Base-by-base conservation (phyloP, 2,113 vertebrate genomes). In the Toxotes chatareus region DNA sequence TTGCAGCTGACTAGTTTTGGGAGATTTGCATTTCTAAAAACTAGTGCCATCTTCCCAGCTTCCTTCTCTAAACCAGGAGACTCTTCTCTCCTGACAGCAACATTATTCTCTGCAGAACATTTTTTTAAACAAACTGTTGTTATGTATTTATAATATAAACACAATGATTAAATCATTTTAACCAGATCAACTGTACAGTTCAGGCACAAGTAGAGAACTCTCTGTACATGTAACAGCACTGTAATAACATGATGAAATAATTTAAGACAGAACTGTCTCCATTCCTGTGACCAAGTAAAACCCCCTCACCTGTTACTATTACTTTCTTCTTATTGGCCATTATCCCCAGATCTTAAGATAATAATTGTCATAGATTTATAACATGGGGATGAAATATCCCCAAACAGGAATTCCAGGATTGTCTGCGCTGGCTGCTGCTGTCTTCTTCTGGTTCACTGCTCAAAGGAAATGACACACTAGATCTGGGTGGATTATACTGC, bases 311-410 rank as follows among this genome's bases (percentile, higher is more conserved):
- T 90, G 94, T 95, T 27, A 95, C 94, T 66, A 95, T 31, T n/a
- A 95, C 93, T 70, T 89, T 95, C 83, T 87, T 94, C 88, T 89
- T 94, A 73, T 72, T 84, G 36, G 86, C 88, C 94, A 95, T 95
- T n/a, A 8, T 89, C 57, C 40, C 19, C 36, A 3, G 38, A 13
- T 78, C 53, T 64, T 57, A 34, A 23, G 62, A 34, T 32, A 57
- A 38, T 27, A 73, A 4, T 0, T 78, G 56, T 82, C 74, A 74
- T 74, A 36, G 38, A 53, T 80, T 5, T 73, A 51, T 13, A 73
- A 55, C 32, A 46, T 44, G 2, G 12, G 23, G 13, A 49, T 60
- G 55, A 81, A 57, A 79, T 59, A 57, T 31, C n/a, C 5, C 36
- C 42, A 27, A 34, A 56, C 40, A 80, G 42, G 32, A 19, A 71